phyloP scores from a whole-genome alignment of 1,140 invertebrate species.

The Penaeus japonicus region DNA sequence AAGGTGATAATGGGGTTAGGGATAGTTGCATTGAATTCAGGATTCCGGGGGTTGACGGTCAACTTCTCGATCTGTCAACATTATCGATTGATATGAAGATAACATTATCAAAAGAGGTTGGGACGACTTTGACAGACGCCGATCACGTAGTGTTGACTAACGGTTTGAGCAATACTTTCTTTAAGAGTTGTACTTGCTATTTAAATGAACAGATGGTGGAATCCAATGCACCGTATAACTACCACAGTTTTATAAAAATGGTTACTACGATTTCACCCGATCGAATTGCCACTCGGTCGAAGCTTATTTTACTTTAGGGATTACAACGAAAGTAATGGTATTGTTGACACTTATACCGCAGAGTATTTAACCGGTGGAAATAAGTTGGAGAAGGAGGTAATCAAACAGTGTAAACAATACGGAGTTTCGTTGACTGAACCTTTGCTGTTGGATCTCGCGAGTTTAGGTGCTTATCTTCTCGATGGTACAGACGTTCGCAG shows the following conservation, averaged over 20 bases:
- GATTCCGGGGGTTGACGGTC: neutral
- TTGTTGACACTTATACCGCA: neutral
- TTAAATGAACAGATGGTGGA: conserved; percentile 20
- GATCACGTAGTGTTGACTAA: neutral
- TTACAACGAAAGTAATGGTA: neutral
- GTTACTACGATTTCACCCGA: neutral
- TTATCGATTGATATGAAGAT: neutral
- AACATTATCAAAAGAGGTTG: neutral
- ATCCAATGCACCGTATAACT: neutral
- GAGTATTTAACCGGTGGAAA: neutral
- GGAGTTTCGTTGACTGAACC: neutral
- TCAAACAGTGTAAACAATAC: neutral
- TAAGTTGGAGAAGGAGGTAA: neutral
- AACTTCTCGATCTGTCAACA: conserved; percentile 4
- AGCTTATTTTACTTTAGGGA: neutral
- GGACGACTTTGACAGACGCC: neutral
- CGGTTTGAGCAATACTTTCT: conserved; percentile 3
- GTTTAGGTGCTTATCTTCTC: neutral
- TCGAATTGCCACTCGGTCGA: neutral
- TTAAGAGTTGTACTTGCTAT: conserved; percentile 13
- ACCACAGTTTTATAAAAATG: conserved; percentile 2
- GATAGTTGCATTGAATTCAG: conserved; percentile 11
- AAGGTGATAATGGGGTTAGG: neutral
- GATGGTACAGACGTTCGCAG: neutral
- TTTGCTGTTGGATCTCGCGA: neutral